Base-by-base conservation (phyloP, 2,113 vertebrate species). In the Callipepla californica region DNA sequence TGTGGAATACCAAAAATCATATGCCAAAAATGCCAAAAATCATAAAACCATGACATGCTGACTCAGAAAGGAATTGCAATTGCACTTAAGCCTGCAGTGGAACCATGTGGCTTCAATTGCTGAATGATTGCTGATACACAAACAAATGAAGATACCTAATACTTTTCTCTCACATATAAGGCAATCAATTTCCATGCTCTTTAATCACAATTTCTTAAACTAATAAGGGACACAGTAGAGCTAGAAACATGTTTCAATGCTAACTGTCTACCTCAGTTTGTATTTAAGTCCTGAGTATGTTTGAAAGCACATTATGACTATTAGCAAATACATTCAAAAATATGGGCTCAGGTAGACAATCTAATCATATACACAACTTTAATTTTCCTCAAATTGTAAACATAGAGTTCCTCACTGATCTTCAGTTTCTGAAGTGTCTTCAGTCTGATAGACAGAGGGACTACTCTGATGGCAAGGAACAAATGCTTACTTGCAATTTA, bases 241-340 rank as follows among this genome's bases (percentile, higher is more conserved):
- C 48, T 85, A 74, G n/a, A 89, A 89, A 51, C 58, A 58, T 3
- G 1, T 25, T 21, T 63, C n/a, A 69, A 79, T 0, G 1, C 13
- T 51, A 13, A 36, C 42, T 68, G 38, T 30, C 68, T 85, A 26
- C 47, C 32, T 81, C n/a, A 45, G 20, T 13, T 91, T 73, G 18
- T 58, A n/a, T 15, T 51, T 74, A 63, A 59, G 25, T 85, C 38
- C 19, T n/a, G 5, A 68, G 36, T 42, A 10, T 22, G 18, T 81
- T 63, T n/a, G 25, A 36, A 78, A 74, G 11, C 22, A 7, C 15
- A 34, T 11, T 19, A 18, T 40, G 40, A 32, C 6, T 32, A 2
- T 48, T 26, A 36, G n/a, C 21, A 53, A 55, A 55, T 0, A 0
- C 40, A 22, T 13, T 32, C 17, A 44, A 42, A 32, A 3, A 28